These are phyloP conservation scores for Schizaphis graminum DNA, from an alignment of 2,888 invertebrate genomes.

Conservation along the genomic window DNA sequence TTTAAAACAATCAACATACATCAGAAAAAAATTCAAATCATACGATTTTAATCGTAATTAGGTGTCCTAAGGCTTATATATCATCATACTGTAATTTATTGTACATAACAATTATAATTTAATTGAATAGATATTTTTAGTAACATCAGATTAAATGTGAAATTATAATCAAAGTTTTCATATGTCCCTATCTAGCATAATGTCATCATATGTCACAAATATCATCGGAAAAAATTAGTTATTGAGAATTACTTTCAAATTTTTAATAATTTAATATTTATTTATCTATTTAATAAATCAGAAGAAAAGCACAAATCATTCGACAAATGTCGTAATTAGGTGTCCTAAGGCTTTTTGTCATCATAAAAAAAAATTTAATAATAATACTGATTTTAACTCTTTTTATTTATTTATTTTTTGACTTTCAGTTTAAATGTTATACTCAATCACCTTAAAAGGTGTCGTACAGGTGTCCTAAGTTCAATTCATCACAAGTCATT, in stretches of 20 bases:
- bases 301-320: conserved; percentile 20
- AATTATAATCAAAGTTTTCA: too few species aligned
- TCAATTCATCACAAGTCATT: conserved; percentile 20
- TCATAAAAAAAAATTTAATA: neutral
- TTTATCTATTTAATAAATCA: neutral
- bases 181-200: too few species aligned
- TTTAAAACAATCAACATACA: neutral
- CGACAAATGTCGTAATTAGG: conserved; percentile 48
- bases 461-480: conserved; percentile 56
- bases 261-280: neutral
- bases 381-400: too few species aligned
- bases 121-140: too few species aligned
- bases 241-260: too few species aligned
- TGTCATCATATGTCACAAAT: too few species aligned
- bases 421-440: neutral
- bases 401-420: too few species aligned
- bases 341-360: conserved; percentile 48
- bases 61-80: conserved; percentile 25
- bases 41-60: conserved; percentile 35
- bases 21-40: conserved; percentile 30
- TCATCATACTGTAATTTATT: neutral
- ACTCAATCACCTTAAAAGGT: neutral
- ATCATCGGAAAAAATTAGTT: too few species aligned
- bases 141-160: too few species aligned
- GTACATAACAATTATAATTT: neutral